Conservation (phyloP, 2,113 vertebrate species). For the Oryzias javanicus region DNA sequence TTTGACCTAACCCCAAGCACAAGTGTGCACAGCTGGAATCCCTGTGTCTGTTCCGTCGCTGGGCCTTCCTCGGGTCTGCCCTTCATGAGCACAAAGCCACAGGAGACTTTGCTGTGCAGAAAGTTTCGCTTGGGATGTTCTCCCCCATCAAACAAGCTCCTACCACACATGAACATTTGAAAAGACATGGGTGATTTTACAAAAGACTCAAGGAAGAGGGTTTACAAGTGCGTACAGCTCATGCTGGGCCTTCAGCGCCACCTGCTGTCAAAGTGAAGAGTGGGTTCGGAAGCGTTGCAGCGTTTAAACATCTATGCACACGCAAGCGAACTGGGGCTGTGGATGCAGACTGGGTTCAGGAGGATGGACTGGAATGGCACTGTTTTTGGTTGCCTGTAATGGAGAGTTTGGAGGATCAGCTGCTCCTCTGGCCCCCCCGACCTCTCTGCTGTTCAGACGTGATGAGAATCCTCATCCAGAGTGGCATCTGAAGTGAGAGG, state of each 20-base stretch:
- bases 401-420: constrained; percentile 3
- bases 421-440: constrained; percentile 16
- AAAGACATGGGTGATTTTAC: not conserved
- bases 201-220: constrained; percentile 15
- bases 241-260: constrained; percentile 38
- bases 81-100: no score
- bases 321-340: not conserved
- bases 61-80: no score
- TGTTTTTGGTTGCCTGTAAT: not conserved
- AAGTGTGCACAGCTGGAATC: no score
- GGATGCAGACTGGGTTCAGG: not conserved
- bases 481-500: constrained; percentile 15
- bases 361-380: not conserved
- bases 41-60: no score
- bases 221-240: constrained; percentile 22
- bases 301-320: no score
- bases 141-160: no score
- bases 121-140: no score
- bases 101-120: no score
- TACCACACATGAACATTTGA: no score
- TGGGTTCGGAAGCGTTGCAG: no score
- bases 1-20: no score
- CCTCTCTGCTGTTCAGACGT: constrained; percentile 32
- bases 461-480: constrained; percentile 16
- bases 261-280: constrained; percentile 10